Conservation (phyloP, 2,113 vertebrate genomes). For the Polypterus bichir region DNA sequence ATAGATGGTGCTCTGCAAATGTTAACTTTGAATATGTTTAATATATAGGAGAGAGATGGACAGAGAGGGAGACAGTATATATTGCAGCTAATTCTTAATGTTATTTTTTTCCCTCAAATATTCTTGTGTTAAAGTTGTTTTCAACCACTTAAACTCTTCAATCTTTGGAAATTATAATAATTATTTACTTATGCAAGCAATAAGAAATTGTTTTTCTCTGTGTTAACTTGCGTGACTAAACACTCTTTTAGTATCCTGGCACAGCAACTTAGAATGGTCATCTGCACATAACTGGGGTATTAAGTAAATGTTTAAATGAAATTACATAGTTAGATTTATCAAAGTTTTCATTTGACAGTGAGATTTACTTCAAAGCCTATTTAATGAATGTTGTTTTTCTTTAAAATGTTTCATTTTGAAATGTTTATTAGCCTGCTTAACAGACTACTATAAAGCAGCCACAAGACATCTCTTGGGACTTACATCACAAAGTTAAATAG, state of each 20-base stretch:
- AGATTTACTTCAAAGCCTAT: not conserved
- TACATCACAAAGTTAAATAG: too few species aligned
- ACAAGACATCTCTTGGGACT: too few species aligned
- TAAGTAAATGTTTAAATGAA: constrained; percentile 10
- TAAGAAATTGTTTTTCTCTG: constrained; percentile 22
- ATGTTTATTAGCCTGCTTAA: too few species aligned
- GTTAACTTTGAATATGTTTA: too few species aligned
- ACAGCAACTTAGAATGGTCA: not conserved
- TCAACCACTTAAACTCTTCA: constrained; percentile 37
- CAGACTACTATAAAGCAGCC: too few species aligned
- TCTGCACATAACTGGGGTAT: constrained; percentile 16
- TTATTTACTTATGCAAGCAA: constrained; percentile 35
- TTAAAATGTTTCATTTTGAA: not conserved
- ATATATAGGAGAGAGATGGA: too few species aligned
- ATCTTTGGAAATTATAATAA: constrained; percentile 40
- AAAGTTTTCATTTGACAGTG: not conserved
- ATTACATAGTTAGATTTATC: constrained; percentile 7
- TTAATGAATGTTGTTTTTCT: not conserved
- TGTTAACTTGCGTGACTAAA: constrained; percentile 8
- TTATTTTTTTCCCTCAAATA: too few species aligned
- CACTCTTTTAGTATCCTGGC: constrained; percentile 2
- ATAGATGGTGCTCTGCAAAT: too few species aligned
- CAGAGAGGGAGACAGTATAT: too few species aligned
- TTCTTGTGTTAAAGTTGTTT: constrained; percentile 23
- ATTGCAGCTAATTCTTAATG: too few species aligned